Evolutionary conservation across 2,888 invertebrate genomes (phyloP), one percentile per base, ranked within the genome.

Genomic region (Balanococcus diminutus): DNA sequence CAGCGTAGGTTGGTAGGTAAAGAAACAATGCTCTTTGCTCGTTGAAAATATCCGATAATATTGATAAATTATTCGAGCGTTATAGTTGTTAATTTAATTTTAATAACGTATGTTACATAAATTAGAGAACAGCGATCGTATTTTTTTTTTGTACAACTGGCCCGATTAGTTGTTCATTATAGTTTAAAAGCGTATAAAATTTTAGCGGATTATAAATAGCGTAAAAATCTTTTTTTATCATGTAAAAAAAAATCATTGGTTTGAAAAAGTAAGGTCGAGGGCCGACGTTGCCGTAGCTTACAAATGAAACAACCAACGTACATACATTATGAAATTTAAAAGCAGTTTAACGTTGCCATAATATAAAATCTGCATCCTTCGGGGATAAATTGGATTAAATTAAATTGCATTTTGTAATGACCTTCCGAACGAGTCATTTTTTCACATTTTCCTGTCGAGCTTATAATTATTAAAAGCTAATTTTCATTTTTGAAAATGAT

Each of bases 361-460:
- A 79, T 79, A 79, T 79, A 19, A 79, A 79, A 79, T 79, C 75
- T 79, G 75, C 36, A 79, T 36, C 75, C 75, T 79, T 79, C 75
- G 75, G 36, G 75, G 75, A 79, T 79, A 79, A 79, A 79, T 32
- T 79, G 75, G 75, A 79, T 79, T 79, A 79, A 79, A 79, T 79
- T 79, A 79, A 79, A 79, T 79, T 79, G 75, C 75, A 79, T 79
- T 79, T 79, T 79, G 75, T 79, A 79, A 79, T 36, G 75, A 79
- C 75, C 36, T 79, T 79, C 32, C 36, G 75, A 79, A 32, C 75
- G 75, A 36, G 32, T 79, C 36, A 36, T 79, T 36, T 32, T 79
- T 79, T 36, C 36, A 9, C 36, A 19, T 79, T 36, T 79, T 36
- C 32, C 32, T 36, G 36, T 79, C 32, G 36, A 79, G 75, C 75